phyloP scores from a whole-genome alignment of 2,113 vertebrate species.

The Platycercus adscitus region DNA sequence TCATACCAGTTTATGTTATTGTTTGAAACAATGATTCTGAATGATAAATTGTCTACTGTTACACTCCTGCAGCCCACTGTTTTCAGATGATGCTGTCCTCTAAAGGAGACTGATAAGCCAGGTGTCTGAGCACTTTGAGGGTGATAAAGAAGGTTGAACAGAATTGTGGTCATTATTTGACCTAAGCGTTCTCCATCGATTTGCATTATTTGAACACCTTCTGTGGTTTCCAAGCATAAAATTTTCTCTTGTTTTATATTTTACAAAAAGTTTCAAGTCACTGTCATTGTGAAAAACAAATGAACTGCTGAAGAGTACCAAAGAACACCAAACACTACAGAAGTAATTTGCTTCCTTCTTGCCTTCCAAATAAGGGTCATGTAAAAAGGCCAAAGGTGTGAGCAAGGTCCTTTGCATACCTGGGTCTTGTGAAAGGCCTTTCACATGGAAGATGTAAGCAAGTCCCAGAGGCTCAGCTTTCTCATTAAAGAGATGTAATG shows the following conservation, averaged over 20 bases:
- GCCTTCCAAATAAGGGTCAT: neutral
- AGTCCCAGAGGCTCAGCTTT: neutral
- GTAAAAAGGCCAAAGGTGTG: neutral
- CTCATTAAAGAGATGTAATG: neutral
- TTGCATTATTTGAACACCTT: neutral
- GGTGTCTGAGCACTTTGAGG: neutral
- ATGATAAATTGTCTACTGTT: neutral
- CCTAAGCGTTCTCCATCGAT: neutral
- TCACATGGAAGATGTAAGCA: neutral
- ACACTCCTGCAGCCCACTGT: neutral
- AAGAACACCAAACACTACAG: neutral
- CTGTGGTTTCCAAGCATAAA: neutral
- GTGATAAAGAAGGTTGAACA: neutral
- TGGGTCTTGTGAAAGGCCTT: neutral
- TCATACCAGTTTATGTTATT: neutral
- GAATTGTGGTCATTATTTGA: neutral
- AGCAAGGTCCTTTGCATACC: neutral
- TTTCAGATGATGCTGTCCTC: neutral
- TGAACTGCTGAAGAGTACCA: neutral
- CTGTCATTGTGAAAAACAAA: neutral
- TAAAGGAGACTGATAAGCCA: neutral
- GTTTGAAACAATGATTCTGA: neutral
- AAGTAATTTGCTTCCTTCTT: neutral
- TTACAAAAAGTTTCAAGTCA: neutral
- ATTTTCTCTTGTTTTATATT: neutral